Base-by-base conservation (phyloP, 2,797 vertebrate species). In the Enoplosus armatus region DNA sequence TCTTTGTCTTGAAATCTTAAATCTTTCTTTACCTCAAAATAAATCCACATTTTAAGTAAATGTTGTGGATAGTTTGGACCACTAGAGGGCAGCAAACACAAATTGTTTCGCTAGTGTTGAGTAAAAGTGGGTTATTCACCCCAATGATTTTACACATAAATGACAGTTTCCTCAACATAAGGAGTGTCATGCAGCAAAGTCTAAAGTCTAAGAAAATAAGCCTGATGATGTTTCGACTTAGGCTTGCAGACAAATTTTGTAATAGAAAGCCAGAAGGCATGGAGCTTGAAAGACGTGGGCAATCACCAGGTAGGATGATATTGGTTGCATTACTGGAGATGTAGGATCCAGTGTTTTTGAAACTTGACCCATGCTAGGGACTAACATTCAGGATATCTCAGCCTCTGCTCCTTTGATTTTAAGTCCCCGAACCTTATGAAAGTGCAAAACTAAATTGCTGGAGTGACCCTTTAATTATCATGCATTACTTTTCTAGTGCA, bases 281-380 rank as follows among this genome's bases (percentile, higher is more conserved):
- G 26, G 48, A 75, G n/a, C 71, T 66, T 47, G 27, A 15, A 54
- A 60, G 31, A 70, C 5, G 3, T 51, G 3, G 14, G 33, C 1
- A 33, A 62, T 76, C 27, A 45, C 48, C 31, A 6, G 7, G 27
- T 53, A 35, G 43, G 5, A 9, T 15, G 0, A 29, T 41, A 27
- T 55, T n/a, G n/a, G n/a, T 24, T 74, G 24, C 37, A 47, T 61
- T 80, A 33, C 61, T 24, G 26, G 10, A 66, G 59, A 12, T 53
- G 27, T 45, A 56, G 2, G 20, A 61, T 27, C 2, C 10, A 37
- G 31, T 65, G 33, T 47, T 59, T 51, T 35, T 65, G 20, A 31
- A 71, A 10, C 15, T 18, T 14, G 16, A 50, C 22, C 33, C 20
- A 77, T 61, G 18, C 20, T 14, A 56, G 22, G 14, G 15, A 47